phyloP scores from a whole-genome alignment of 2,797 vertebrate species.

The Hippopotamyrus pictus region DNA sequence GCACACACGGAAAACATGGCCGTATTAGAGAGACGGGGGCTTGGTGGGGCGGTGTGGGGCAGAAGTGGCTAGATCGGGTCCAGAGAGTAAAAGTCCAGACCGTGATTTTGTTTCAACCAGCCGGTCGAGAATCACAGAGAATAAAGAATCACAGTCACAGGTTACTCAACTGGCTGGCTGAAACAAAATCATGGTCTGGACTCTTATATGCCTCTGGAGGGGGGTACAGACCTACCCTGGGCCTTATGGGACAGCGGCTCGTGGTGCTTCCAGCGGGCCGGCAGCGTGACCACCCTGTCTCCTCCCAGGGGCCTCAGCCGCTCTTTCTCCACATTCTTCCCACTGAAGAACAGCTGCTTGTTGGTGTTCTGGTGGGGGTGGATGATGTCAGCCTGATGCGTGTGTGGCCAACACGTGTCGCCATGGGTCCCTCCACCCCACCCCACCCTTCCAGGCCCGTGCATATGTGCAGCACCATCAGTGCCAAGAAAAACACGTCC shows the following conservation, averaged over 20 bases:
- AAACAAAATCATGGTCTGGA: not conserved
- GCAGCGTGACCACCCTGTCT: constrained; percentile 75
- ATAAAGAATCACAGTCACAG: not conserved
- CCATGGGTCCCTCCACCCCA: not conserved
- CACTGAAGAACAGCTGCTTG: constrained; percentile 66
- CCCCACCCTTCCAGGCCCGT: not conserved
- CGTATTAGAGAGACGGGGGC: not conserved
- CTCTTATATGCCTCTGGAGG: constrained; percentile 47
- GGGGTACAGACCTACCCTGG: not conserved
- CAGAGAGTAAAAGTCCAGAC: not conserved
- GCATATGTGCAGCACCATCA: not conserved
- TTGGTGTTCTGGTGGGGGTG: constrained; percentile 62
- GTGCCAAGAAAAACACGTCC: not conserved
- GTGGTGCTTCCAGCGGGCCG: constrained; percentile 82
- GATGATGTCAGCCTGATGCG: constrained; percentile 1
- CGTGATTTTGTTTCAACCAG: not conserved
- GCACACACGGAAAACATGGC: constrained; percentile 1
- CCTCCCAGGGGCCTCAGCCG: constrained; percentile 57
- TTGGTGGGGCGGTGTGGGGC: not conserved
- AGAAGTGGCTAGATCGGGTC: not conserved
- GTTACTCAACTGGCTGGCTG: not conserved
- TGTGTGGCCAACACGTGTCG: not conserved
- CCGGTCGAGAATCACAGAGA: not conserved
- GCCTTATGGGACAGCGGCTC: constrained; percentile 30
- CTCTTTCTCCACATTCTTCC: constrained; percentile 68